phyloP scores from a whole-genome alignment of 2,113 vertebrate genomes.

The Brachypteracias leptosomus region DNA sequence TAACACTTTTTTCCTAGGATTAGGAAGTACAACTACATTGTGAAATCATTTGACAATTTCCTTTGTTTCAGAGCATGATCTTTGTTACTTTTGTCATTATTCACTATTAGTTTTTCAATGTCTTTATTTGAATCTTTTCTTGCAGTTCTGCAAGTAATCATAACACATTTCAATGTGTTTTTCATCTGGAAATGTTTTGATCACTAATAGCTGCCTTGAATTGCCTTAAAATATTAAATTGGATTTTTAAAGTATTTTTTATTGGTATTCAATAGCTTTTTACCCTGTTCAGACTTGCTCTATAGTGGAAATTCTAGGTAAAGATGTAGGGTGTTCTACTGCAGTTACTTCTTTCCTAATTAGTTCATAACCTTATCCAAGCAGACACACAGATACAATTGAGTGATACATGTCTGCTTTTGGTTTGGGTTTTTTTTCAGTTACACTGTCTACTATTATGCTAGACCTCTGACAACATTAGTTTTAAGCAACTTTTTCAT shows the following conservation, averaged over 20 bases:
- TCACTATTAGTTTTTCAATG: not conserved
- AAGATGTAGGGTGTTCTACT: not conserved
- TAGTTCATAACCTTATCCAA: not conserved
- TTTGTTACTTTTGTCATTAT: not conserved
- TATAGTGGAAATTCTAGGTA: not conserved
- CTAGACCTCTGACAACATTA: not conserved
- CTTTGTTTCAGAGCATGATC: not conserved
- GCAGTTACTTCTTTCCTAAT: not conserved
- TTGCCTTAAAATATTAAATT: not conserved
- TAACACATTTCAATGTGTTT: not conserved
- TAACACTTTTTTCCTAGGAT: not conserved
- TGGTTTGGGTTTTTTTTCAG: not conserved
- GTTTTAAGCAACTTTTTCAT: not conserved
- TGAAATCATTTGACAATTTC: not conserved
- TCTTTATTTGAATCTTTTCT: not conserved
- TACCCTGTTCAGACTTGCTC: not conserved
- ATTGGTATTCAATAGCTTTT: not conserved
- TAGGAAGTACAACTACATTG: not conserved
- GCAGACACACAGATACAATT: not conserved
- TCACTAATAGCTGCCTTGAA: not conserved
- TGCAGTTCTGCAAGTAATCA: not conserved
- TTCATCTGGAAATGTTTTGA: not conserved
- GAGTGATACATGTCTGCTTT: not conserved
- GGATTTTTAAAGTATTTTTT: not conserved
- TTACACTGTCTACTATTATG: not conserved